Conservation (phyloP, 2,797 vertebrate genomes). For the Yasuhikotakia modesta region DNA sequence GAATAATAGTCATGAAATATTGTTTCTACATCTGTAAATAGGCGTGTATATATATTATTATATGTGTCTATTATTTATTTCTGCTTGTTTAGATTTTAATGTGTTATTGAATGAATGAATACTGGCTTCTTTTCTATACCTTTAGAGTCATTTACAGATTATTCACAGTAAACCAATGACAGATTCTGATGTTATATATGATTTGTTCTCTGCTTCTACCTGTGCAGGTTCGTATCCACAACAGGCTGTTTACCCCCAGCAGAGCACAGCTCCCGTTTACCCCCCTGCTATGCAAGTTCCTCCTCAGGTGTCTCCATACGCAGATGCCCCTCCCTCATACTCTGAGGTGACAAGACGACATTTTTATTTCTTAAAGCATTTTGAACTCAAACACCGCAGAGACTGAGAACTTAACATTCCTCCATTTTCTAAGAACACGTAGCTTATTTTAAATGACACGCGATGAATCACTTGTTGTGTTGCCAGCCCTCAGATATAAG, state of each 20-base stretch:
- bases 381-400: neutral
- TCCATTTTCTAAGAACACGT: neutral
- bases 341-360: conserved; percentile 82
- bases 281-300: conserved; percentile 88
- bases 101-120: no score
- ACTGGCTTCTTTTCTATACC: no score
- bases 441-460: neutral
- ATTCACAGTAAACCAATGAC: neutral
- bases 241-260: conserved; percentile 88
- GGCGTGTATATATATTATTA: neutral
- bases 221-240: conserved; percentile 86
- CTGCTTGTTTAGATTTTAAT: no score
- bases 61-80: neutral
- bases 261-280: conserved; percentile 83
- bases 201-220: conserved; percentile 18
- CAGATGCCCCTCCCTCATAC: conserved; percentile 92
- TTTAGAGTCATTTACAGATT: neutral
- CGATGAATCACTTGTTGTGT: conserved; percentile 14
- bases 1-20: no score
- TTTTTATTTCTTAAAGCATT: neutral
- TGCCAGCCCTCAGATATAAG: neutral
- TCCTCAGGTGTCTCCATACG: conserved; percentile 90
- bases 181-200: neutral
- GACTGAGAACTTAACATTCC: neutral
- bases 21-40: neutral